Conservation (phyloP, 2,113 vertebrate genomes). For the Xiphophorus hellerii region DNA sequence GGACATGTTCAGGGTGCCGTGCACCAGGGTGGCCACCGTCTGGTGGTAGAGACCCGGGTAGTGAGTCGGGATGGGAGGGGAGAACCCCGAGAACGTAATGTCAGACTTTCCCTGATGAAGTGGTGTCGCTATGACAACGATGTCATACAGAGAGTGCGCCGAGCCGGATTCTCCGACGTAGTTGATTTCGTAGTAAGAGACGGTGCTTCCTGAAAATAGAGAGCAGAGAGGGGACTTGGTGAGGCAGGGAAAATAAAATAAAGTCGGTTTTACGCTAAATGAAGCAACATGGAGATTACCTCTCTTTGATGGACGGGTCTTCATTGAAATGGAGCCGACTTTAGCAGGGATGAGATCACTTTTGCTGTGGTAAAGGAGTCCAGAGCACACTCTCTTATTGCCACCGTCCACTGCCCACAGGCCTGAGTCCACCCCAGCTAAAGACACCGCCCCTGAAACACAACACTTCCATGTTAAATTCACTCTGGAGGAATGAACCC, state of each 20-base stretch:
- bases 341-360: slow-evolving; percentile 84
- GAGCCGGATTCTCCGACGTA: slow-evolving; percentile 82
- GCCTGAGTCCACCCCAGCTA: slow-evolving; percentile 80
- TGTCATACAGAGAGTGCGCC: slow-evolving; percentile 84
- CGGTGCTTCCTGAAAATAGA: slow-evolving; percentile 71
- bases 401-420: slow-evolving; percentile 94
- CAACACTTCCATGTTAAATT: not conserved
- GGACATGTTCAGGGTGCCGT: slow-evolving; percentile 86
- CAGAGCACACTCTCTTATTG: slow-evolving; percentile 88
- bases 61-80: slow-evolving; percentile 80
- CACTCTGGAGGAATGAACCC: not conserved
- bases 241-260: slow-evolving; percentile 3
- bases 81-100: slow-evolving; percentile 87
- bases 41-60: slow-evolving; percentile 83
- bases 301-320: slow-evolving; percentile 71
- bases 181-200: slow-evolving; percentile 83
- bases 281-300: slow-evolving; percentile 69
- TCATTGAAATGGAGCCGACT: slow-evolving; percentile 85
- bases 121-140: slow-evolving; percentile 88
- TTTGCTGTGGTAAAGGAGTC: slow-evolving; percentile 88
- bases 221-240: not conserved
- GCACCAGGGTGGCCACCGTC: slow-evolving; percentile 84
- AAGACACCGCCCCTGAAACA: slow-evolving; percentile 83
- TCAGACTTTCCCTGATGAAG: slow-evolving; percentile 84
- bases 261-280: not conserved